Percentiles rank a stretch among this genome's conserved stretches.
These are phyloP conservation scores for Micronycteris hirsuta DNA, from an alignment of 2,113 vertebrate genomes.

Conservation along the genomic window DNA sequence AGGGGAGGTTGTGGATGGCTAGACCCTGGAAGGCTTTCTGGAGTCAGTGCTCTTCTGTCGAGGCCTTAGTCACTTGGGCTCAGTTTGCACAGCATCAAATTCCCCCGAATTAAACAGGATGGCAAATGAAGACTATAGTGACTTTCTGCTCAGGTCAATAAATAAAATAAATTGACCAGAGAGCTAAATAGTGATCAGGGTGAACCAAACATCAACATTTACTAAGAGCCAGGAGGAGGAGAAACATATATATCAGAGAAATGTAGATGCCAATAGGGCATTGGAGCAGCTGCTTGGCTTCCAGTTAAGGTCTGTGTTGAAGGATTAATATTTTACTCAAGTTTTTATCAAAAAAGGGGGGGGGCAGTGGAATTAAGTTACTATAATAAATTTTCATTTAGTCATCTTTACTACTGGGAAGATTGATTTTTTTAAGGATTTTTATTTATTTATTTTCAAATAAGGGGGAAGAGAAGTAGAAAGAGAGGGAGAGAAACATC, in stretches of 20 bases:
- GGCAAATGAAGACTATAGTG: constrained; percentile 79
- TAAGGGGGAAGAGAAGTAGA: too few species aligned
- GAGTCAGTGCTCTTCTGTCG: background rate
- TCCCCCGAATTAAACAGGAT: constrained; percentile 68
- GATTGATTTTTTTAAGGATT: background rate
- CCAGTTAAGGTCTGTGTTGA: constrained; percentile 35
- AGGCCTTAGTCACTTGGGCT: background rate
- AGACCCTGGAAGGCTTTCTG: background rate
- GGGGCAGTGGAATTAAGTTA: constrained; percentile 30
- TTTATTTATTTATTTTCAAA: too few species aligned
- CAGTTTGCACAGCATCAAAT: constrained; percentile 49
- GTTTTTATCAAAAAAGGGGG: background rate
- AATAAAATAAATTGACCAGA: constrained; percentile 77
- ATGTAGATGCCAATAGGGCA: constrained; percentile 31
- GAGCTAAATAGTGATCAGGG: constrained; percentile 57
- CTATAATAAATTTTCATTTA: constrained; percentile 54
- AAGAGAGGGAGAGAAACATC: too few species aligned
- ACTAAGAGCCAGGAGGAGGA: constrained; percentile 52
- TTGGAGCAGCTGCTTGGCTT: background rate
- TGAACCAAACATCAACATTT: constrained; percentile 71
- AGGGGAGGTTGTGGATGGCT: background rate
- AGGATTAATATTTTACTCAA: constrained; percentile 52
- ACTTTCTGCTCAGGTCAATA: constrained; percentile 81
- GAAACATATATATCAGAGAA: constrained; percentile 52
- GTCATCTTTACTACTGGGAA: background rate